Percentiles rank a stretch among this genome's conserved stretches.
Evolutionary conservation across 2,113 vertebrate species (phyloP).

Genomic region (Ellobius talpinus): DNA sequence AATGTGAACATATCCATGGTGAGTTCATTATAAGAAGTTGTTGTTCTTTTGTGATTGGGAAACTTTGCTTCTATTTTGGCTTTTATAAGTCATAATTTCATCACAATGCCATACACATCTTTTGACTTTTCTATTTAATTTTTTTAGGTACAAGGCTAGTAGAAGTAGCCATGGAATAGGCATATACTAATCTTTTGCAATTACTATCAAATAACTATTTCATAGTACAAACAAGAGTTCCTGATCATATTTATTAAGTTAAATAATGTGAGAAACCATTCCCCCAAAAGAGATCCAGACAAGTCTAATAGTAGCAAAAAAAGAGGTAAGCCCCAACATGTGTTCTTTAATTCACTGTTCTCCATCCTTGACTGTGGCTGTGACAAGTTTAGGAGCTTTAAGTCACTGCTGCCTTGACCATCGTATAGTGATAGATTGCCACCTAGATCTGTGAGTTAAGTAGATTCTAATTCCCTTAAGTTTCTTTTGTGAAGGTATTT

Average conservation of each 20-base stretch:
- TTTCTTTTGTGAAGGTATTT: neutral
- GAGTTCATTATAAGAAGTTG: neutral
- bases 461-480: neutral
- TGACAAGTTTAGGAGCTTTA: neutral
- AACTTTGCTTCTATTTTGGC: neutral
- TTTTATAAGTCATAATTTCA: neutral
- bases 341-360: neutral
- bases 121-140: neutral
- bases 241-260: neutral
- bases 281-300: neutral
- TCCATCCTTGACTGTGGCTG: neutral
- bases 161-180: neutral
- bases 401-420: neutral
- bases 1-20: neutral
- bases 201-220: neutral
- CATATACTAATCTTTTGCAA: neutral
- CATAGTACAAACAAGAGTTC: neutral
- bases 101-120: neutral
- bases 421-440: neutral
- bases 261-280: neutral
- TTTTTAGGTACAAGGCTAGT: neutral
- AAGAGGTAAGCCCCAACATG: neutral
- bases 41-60: neutral
- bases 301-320: neutral
- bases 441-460: neutral